Percentiles rank a stretch among this genome's conserved stretches.
phyloP scores from a whole-genome alignment of 2,888 invertebrate species.

The Rotaria sp. region DNA sequence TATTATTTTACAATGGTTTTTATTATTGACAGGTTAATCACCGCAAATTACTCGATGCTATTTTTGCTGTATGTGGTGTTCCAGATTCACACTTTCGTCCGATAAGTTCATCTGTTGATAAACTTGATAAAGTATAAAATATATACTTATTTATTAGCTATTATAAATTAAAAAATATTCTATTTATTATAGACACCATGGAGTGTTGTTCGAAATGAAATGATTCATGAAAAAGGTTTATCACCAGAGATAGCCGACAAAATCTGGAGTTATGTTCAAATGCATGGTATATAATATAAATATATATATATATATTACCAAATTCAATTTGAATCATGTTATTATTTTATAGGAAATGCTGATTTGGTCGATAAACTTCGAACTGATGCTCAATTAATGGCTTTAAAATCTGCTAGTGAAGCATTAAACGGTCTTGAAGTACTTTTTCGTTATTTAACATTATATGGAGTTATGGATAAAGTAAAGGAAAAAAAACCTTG shows the following conservation, averaged over 20 bases:
- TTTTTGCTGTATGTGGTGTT: constrained; percentile 92
- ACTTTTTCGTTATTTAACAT: constrained; percentile 74
- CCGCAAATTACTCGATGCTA: constrained; percentile 81
- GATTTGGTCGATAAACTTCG: constrained; percentile 71
- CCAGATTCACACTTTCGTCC: constrained; percentile 77
- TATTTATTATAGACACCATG: constrained; percentile 66
- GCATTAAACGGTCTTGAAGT: constrained; percentile 63
- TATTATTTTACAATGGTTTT: too few relatives aligned
- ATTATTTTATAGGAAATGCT: not conserved
- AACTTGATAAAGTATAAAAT: constrained; percentile 77
- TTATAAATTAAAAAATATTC: not conserved
- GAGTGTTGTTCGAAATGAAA: constrained; percentile 83
- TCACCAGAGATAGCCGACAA: constrained; percentile 71
- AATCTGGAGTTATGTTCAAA: constrained; percentile 74
- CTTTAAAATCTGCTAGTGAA: constrained; percentile 48
- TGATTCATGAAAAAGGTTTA: constrained; percentile 75
- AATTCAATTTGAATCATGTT: too few relatives aligned
- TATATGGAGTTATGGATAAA: constrained; percentile 72
- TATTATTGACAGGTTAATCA: constrained; percentile 77
- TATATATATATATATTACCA: not conserved
- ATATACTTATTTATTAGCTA: not conserved
- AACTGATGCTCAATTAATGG: constrained; percentile 53
- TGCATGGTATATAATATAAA: constrained; percentile 61
- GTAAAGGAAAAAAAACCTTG: not conserved
- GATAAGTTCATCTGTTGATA: constrained; percentile 94